Percentiles rank a stretch among this genome's conserved stretches.
phyloP scores from a whole-genome alignment of 2,888 invertebrate genomes.

The Heteromurus nitidus region DNA sequence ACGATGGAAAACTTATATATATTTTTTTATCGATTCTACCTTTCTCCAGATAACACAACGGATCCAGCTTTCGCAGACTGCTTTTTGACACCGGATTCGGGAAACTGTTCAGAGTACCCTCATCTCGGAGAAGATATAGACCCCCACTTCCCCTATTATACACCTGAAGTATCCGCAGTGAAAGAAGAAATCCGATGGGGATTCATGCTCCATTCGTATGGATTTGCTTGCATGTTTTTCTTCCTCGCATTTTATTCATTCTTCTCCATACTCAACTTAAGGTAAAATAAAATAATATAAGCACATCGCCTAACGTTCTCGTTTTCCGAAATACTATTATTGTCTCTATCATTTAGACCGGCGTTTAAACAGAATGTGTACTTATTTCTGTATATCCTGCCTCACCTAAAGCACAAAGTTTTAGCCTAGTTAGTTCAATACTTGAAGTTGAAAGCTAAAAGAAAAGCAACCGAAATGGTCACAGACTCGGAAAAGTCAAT shows the following conservation, averaged over 20 bases:
- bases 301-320: background rate
- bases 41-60: conserved; percentile 38
- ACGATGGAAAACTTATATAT: conserved; percentile 17
- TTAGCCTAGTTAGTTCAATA: no score
- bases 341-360: no score
- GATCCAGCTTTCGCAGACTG: conserved; percentile 46
- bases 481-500: background rate
- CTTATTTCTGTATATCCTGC: no score
- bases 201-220: conserved; percentile 79
- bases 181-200: conserved; percentile 77
- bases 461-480: no score
- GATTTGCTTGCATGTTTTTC: conserved; percentile 79
- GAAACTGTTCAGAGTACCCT: conserved; percentile 55
- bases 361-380: no score
- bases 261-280: conserved; percentile 78
- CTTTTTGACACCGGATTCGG: conserved; percentile 47
- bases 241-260: conserved; percentile 79
- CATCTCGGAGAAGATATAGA: conserved; percentile 7
- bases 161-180: conserved; percentile 74
- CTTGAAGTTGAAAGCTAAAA: no score
- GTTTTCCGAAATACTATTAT: no score
- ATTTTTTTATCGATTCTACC: conserved; percentile 16
- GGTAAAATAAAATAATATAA: conserved; percentile 74
- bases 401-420: no score
- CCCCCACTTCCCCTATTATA: conserved; percentile 39